Evolutionary conservation across 2,113 vertebrate species (phyloP).

Genomic region (Rousettus leschenaultii): DNA sequence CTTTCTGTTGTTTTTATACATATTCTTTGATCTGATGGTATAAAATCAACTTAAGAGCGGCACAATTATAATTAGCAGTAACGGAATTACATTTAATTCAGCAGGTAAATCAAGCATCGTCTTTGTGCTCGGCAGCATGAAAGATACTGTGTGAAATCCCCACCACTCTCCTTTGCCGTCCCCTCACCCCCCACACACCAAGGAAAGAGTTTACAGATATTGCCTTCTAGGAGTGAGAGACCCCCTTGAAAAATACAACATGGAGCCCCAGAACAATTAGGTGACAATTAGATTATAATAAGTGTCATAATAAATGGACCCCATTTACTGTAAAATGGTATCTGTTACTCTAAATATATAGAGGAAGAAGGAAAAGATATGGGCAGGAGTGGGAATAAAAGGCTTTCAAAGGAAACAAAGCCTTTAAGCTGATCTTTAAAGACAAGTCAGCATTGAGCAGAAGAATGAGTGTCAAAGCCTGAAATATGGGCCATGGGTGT

Average conservation of each 20-base stretch:
- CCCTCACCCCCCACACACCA: no score
- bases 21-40: not conserved
- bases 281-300: not conserved
- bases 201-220: not conserved
- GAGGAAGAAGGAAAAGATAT: not conserved
- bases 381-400: not conserved
- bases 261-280: not conserved
- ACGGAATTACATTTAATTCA: not conserved
- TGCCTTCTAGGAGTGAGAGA: not conserved
- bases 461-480: not conserved
- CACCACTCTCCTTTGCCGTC: not conserved
- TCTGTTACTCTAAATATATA: not conserved
- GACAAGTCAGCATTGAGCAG: not conserved
- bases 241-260: not conserved
- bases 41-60: not conserved
- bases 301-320: not conserved
- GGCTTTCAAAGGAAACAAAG: not conserved
- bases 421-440: not conserved
- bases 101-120: not conserved
- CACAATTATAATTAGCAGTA: not conserved
- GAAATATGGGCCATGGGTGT: not conserved
- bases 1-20: not conserved
- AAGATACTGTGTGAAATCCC: not conserved
- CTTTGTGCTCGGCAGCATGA: not conserved
- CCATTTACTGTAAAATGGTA: not conserved